Conservation (phyloP, 1,140 invertebrate genomes). For the Nymphalis io region DNA sequence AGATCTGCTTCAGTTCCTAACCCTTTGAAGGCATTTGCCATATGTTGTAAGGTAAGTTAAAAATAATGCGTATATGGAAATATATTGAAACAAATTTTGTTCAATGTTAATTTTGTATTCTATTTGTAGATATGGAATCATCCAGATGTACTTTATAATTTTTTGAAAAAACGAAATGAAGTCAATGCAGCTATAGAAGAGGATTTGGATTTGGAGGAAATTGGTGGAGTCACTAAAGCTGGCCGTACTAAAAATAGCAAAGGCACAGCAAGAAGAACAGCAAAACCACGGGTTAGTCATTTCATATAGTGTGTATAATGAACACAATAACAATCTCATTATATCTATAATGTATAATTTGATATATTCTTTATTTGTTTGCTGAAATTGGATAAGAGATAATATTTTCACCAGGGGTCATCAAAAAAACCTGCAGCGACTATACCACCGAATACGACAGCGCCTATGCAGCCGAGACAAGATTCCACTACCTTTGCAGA, state of each 20-base stretch:
- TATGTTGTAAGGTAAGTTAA: conserved; percentile 94
- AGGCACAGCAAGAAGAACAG: conserved; percentile 44
- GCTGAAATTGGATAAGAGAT: not conserved
- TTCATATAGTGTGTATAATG: not conserved
- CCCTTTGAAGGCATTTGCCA: conserved; percentile 98
- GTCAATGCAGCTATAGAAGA: conserved; percentile 92
- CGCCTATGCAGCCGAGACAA: conserved; percentile 37
- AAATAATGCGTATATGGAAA: not conserved
- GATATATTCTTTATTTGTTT: too few species aligned
- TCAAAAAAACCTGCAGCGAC: conserved; percentile 85
- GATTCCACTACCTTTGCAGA: conserved; percentile 47
- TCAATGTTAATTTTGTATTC: not conserved
- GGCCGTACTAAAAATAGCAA: conserved; percentile 58
- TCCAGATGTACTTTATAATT: conserved; percentile 97
- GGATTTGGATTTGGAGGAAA: conserved; percentile 91
- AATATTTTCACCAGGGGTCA: conserved; percentile 51
- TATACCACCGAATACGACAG: conserved; percentile 83
- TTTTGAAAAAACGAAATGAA: conserved; percentile 90
- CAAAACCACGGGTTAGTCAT: conserved; percentile 54
- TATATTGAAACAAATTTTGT: not conserved
- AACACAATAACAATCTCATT: too few species aligned
- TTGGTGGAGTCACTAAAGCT: conserved; percentile 74
- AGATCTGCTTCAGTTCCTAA: conserved; percentile 93
- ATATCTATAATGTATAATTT: too few species aligned
- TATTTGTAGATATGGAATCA: conserved; percentile 96